Evolutionary conservation across 2,797 vertebrate genomes (phyloP), one percentile per base, ranked within the genome.

Genomic region (Macropodus opercularis): DNA sequence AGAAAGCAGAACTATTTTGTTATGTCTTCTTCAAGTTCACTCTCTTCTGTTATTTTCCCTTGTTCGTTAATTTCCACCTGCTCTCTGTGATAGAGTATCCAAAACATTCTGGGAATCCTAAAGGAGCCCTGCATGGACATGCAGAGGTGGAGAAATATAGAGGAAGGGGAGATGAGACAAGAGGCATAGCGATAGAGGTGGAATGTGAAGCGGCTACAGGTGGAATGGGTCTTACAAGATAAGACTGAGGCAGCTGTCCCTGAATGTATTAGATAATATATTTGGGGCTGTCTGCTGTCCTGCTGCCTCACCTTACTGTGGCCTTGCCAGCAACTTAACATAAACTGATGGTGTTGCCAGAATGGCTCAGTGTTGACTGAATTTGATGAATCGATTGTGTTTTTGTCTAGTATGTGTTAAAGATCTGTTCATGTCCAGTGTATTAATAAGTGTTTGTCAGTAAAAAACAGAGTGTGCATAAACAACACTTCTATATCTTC

Each of bases 31-130:
- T 70, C 44, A 13, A 59, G 68, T 19, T 43, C 29, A 22, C 38
- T 27, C 31, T 54, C 69, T 58, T 47, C 35, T 63, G 74, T 72
- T 69, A 68, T 66, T 81, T 72, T 41, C 15, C 46, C 15, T 58
- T 48, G 27, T 75, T 80, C 61, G 63, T 64, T 77, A 60, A 58
- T 81, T 75, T 57, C 47, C 55, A 40, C 48, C 57, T 26, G 15
- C 39, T 8, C 34, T 18, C 11, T 34, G 39, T 63, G 87, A 91
- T 89, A 84, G 68, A 57, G 38, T 84, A 86, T 89, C 89, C 87
- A 32, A 89, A 52, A 80, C 75, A 90, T 90, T 72, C 73, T 63
- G 76, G 78, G 86, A 88, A 85, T 89, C 50, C 57, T 17, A 9
- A 21, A 52, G 48, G 57, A 79, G 51, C 79, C 67, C 13, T 86